Percentiles rank a stretch among this genome's conserved stretches.
phyloP scores from a whole-genome alignment of 2,888 invertebrate genomes.

The Ceramica pisi region DNA sequence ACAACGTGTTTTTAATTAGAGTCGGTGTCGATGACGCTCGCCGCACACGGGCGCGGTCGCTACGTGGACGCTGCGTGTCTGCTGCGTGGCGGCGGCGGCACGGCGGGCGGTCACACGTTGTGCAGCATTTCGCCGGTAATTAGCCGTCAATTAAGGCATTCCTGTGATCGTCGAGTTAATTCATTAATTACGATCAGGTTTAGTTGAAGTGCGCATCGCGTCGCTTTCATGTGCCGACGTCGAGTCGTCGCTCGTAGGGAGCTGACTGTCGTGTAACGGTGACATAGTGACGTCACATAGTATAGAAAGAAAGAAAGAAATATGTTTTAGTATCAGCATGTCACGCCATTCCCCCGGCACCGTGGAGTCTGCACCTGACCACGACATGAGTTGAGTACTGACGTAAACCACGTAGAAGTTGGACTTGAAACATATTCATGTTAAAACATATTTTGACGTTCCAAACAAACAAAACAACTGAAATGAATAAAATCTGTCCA shows the following conservation, averaged over 20 bases:
- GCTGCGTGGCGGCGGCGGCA: slow-evolving; percentile 6
- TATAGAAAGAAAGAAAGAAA: too few relatives aligned
- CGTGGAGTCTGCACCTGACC: background rate
- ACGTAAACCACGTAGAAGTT: too few relatives aligned
- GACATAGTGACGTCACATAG: background rate
- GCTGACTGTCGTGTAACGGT: background rate
- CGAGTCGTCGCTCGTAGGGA: too few relatives aligned
- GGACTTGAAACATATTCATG: too few relatives aligned
- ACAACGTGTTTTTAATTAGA: slow-evolving; percentile 18
- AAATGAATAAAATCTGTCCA: background rate
- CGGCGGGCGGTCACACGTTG: slow-evolving; percentile 6
- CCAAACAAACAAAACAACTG: background rate
- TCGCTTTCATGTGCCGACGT: slow-evolving; percentile 18
- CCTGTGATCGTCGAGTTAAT: slow-evolving; percentile 27
- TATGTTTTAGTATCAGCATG: too few relatives aligned
- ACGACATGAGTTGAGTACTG: too few relatives aligned
- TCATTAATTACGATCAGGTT: slow-evolving; percentile 44
- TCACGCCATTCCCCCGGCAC: background rate
- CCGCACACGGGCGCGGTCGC: background rate
- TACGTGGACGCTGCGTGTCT: background rate
- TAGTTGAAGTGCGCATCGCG: slow-evolving; percentile 2
- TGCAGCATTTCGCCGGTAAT: slow-evolving; percentile 27
- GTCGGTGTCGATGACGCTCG: slow-evolving; percentile 7
- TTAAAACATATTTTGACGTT: too few relatives aligned
- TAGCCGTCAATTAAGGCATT: slow-evolving; percentile 45